These are phyloP conservation scores for Synanthedon formicaeformis DNA, from an alignment of 2,888 invertebrate species.

Conservation along the genomic window DNA sequence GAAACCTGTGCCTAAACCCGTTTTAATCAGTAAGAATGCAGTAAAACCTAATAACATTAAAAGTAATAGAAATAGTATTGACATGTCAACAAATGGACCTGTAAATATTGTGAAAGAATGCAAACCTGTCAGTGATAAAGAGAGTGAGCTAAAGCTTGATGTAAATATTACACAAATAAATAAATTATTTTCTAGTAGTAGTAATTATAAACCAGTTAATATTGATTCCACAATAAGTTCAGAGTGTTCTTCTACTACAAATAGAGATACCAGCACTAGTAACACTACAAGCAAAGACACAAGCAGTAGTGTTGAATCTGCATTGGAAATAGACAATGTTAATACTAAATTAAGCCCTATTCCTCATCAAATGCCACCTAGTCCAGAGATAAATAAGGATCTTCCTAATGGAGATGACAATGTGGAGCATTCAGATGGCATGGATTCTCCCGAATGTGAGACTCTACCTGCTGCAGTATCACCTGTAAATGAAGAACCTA, in stretches of 20 bases:
- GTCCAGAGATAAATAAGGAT: conserved; percentile 19
- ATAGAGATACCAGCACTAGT: not conserved
- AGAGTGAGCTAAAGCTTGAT: conserved; percentile 33
- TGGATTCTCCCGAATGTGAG: conserved; percentile 37
- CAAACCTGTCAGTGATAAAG: conserved; percentile 27
- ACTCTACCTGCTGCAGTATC: conserved; percentile 8
- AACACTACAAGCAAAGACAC: conserved; percentile 31
- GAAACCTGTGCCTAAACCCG: conserved; percentile 48
- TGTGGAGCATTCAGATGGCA: conserved; percentile 42
- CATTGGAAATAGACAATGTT: conserved; percentile 34
- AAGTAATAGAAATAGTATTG: conserved; percentile 32
- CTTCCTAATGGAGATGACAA: conserved; percentile 49
- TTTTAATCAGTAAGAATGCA: conserved; percentile 57
- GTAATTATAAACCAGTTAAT: conserved; percentile 26
- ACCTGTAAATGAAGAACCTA: conserved; percentile 16
- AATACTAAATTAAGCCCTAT: conserved; percentile 31
- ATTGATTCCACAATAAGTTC: conserved; percentile 41
- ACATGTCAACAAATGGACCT: conserved; percentile 39
- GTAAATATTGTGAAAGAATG: conserved; percentile 26
- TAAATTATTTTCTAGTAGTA: conserved; percentile 22
- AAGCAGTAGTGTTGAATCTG: conserved; percentile 34
- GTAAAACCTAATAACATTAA: conserved; percentile 43
- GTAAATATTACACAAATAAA: conserved; percentile 25
- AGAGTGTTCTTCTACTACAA: conserved; percentile 25
- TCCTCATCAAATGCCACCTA: conserved; percentile 15